Base-by-base conservation (phyloP, 2,797 vertebrate genomes). In the Epinephelus malabaricus region DNA sequence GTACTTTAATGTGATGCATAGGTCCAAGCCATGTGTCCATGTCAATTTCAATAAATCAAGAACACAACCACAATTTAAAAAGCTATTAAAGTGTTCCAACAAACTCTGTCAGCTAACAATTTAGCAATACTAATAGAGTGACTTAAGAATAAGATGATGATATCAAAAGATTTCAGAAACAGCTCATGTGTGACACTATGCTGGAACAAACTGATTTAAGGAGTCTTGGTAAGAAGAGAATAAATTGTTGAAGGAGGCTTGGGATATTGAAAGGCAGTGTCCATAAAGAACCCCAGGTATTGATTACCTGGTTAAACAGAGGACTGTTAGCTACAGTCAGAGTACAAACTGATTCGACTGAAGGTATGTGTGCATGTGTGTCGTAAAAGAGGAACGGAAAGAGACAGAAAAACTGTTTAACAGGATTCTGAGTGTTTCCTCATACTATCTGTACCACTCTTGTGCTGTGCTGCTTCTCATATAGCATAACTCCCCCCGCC, bases 231-330 rank as follows among this genome's bases (percentile, higher is more conserved):
- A 12, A 27, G 15, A 8, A 47, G 46, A 70, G 65, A 25, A n/a
- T 6, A 30, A 50, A 64, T 30, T 0, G 43, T 25, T 71, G 0
- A 55, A 47, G 27, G 56, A 51, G 43, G 11, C 25, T 38, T 46
- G 19, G 23, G 40, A 1, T 72, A 8, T 61, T 3, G 50, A 77
- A 67, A 60, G 89, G 87, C 93, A 47, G 67, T 63, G 81, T 79
- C 88, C 18, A 45, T 91, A 83, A 19, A 23, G 89, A 93, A 94
- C 92, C 82, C 80, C 78, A 61, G 87, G 81, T 95, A 96, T 95
- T 91, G 96, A 96, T 96, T 93, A 91, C 79, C 92, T 96, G 92
- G 94, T 96, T 96, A 95, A 95, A 95, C 69, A 91, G 93, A 91
- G 85, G 89, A 86, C 93, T 91, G 89, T 95, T 95, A 93, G 92